These are phyloP conservation scores for Notarius quadriscutis DNA, from an alignment of 2,113 vertebrate species.

Conservation along the genomic window DNA sequence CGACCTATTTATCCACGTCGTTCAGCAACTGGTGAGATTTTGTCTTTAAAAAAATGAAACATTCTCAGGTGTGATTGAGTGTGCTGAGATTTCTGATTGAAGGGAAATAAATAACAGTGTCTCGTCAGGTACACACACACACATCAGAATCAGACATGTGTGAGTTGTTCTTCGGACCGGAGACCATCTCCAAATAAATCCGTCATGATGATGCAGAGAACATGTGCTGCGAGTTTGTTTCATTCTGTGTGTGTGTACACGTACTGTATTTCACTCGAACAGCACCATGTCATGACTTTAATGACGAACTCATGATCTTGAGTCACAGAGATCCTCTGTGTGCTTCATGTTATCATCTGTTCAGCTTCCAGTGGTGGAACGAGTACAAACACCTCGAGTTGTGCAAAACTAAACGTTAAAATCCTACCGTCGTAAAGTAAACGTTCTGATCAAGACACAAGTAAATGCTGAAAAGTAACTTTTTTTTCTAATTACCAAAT, in stretches of 20 bases:
- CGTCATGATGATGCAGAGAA: not conserved
- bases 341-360: not conserved
- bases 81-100: not conserved
- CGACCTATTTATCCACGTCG: not conserved
- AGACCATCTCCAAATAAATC: not conserved
- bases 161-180: not conserved
- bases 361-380: not conserved
- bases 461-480: too few relatives aligned
- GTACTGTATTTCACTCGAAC: not conserved
- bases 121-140: not conserved
- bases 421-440: too few relatives aligned
- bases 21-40: not conserved
- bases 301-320: not conserved
- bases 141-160: not conserved
- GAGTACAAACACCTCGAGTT: not conserved
- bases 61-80: not conserved
- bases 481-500: too few relatives aligned
- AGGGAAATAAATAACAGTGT: not conserved
- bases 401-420: too few relatives aligned
- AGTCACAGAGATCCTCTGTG: not conserved
- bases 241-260: not conserved
- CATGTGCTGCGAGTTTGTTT: not conserved
- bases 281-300: too few relatives aligned
- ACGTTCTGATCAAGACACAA: too few relatives aligned
- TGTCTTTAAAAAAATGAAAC: not conserved